phyloP scores from a whole-genome alignment of 2,113 vertebrate genomes.

The Rhinogobius similis region DNA sequence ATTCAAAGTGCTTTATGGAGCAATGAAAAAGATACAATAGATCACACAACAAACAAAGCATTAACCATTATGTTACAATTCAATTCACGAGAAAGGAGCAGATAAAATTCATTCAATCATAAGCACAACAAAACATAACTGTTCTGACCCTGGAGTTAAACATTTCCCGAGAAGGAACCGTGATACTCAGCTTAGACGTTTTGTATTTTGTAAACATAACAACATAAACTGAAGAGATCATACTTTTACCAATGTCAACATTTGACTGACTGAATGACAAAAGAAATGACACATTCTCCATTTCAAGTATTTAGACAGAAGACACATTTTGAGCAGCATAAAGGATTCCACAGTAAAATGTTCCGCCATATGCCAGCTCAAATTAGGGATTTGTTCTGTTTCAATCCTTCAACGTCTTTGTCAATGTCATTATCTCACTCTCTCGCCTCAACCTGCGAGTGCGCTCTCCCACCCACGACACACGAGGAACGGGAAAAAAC shows the following conservation, averaged over 20 bases:
- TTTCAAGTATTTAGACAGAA: neutral
- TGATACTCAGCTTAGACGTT: neutral
- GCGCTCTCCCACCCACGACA: slow-evolving; percentile 10
- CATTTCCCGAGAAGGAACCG: too few species aligned
- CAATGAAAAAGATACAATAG: too few species aligned
- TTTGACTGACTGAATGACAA: neutral
- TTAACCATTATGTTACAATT: too few species aligned
- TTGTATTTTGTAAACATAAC: neutral
- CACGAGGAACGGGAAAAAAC: neutral
- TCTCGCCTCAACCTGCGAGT: slow-evolving; percentile 12
- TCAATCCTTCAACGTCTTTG: slow-evolving; percentile 20
- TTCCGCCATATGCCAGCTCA: slow-evolving; percentile 12
- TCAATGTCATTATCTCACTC: slow-evolving; percentile 25
- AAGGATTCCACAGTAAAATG: neutral
- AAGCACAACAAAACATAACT: too few species aligned
- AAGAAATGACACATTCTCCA: slow-evolving; percentile 3
- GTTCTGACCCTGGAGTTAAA: too few species aligned
- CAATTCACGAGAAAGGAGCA: too few species aligned
- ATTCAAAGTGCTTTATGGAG: too few species aligned
- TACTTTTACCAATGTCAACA: neutral
- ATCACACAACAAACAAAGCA: too few species aligned
- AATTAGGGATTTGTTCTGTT: slow-evolving; percentile 30
- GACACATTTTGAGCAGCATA: neutral
- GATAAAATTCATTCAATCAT: too few species aligned
- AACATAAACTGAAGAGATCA: neutral